phyloP scores from a whole-genome alignment of 2,888 invertebrate genomes.

The Nymphalis c-album region DNA sequence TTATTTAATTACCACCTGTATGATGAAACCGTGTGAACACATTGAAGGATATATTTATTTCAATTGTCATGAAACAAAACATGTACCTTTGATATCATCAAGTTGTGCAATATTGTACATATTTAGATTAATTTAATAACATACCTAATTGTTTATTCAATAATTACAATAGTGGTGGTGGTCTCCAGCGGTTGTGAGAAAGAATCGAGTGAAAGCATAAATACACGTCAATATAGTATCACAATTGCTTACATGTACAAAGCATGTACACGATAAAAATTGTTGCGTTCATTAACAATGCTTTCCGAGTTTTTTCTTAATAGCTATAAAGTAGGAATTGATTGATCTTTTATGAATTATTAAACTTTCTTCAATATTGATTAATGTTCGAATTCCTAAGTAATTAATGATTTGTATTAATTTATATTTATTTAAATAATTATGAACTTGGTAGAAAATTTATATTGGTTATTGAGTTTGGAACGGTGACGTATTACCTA shows the following conservation, averaged over 20 bases:
- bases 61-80: background rate
- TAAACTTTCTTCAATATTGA: constrained; percentile 3
- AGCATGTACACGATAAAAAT: constrained; percentile 56
- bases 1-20: background rate
- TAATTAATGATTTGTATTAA: too few species aligned
- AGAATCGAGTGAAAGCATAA: constrained; percentile 65
- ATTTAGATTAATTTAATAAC: constrained; percentile 19
- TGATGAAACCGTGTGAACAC: constrained; percentile 5
- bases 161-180: constrained; percentile 17
- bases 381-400: background rate
- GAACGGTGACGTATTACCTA: too few species aligned
- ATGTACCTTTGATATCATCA: background rate
- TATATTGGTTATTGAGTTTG: too few species aligned
- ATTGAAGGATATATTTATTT: constrained; percentile 8
- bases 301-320: constrained; percentile 53
- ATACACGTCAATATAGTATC: constrained; percentile 56
- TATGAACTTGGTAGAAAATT: too few species aligned
- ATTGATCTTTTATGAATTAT: background rate
- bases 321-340: constrained; percentile 35
- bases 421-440: too few species aligned
- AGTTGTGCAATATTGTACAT: background rate
- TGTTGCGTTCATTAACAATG: constrained; percentile 55
- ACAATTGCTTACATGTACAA: constrained; percentile 58
- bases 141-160: constrained; percentile 19
- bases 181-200: constrained; percentile 32